Conservation (phyloP, 1,140 invertebrate genomes). For the Holcopasites calliopsidis region DNA sequence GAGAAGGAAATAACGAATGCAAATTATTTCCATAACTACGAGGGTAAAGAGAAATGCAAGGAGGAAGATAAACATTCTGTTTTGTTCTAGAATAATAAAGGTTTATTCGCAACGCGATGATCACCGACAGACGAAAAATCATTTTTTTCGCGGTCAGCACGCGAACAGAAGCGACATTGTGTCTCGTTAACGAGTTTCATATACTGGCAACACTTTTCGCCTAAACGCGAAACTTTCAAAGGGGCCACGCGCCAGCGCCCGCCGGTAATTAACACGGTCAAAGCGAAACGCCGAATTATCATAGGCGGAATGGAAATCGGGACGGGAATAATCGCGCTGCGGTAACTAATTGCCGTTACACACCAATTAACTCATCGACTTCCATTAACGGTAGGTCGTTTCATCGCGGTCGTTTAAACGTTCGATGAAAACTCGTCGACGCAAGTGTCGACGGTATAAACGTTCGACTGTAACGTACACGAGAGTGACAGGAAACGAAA, state of each 20-base stretch:
- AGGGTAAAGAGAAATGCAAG: too few species aligned
- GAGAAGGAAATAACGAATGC: too few species aligned
- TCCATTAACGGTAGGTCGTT: constrained; percentile 42
- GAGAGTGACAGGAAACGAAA: too few species aligned
- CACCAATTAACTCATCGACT: constrained; percentile 58
- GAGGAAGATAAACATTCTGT: too few species aligned
- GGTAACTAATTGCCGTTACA: constrained; percentile 53
- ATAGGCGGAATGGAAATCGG: constrained; percentile 47
- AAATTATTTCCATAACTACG: too few species aligned
- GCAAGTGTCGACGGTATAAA: constrained; percentile 1
- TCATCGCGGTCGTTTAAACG: constrained; percentile 16
- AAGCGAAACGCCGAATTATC: constrained; percentile 54
- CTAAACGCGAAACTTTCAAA: constrained; percentile 7
- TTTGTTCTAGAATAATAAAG: too few species aligned
- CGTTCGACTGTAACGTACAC: too few species aligned
- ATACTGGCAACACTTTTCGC: neutral
- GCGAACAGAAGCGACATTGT: neutral
- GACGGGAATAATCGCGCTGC: constrained; percentile 48
- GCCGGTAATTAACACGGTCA: constrained; percentile 55
- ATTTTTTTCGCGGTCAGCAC: neutral
- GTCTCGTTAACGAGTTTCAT: constrained; percentile 19
- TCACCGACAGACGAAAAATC: too few species aligned
- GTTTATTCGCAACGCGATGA: too few species aligned
- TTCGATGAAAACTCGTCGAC: constrained; percentile 13
- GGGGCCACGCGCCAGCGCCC: neutral